phyloP scores from a whole-genome alignment of 2,113 vertebrate genomes.

The Pseudopodoces humilis region DNA sequence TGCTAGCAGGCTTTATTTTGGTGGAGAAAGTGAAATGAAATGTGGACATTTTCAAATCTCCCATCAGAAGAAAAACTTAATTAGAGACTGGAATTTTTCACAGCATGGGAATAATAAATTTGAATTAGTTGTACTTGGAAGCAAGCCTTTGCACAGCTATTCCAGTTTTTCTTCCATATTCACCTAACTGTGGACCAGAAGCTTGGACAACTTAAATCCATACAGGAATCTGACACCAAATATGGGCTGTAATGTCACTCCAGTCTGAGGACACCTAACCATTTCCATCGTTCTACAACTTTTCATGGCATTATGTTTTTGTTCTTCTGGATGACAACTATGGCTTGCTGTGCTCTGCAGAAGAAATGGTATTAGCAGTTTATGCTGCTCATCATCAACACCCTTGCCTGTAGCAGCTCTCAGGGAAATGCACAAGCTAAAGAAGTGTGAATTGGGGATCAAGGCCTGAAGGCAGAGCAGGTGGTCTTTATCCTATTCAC shows the following conservation, averaged over 20 bases:
- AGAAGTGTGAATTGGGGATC: not conserved
- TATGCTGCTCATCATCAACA: not conserved
- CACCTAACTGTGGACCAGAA: not conserved
- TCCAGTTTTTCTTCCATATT: not conserved
- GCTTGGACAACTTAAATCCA: not conserved
- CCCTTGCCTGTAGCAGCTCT: not conserved
- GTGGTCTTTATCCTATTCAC: not conserved
- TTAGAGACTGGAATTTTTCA: not conserved
- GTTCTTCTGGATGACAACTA: not conserved
- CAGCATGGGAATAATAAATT: not conserved
- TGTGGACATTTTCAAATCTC: not conserved
- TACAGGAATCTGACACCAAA: not conserved
- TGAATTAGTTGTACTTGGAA: not conserved
- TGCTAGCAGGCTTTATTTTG: not conserved
- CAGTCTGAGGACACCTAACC: not conserved
- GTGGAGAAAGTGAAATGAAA: not conserved
- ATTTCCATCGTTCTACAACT: not conserved
- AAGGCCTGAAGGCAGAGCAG: not conserved
- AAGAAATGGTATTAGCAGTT: not conserved
- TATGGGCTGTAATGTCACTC: not conserved
- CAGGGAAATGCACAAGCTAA: not conserved
- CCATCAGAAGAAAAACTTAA: not conserved
- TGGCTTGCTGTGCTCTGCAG: not conserved
- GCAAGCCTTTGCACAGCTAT: not conserved
- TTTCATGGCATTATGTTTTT: not conserved